These are phyloP conservation scores for Drosophila lutescens DNA, from an alignment of 2,888 invertebrate genomes.

Conservation along the genomic window DNA sequence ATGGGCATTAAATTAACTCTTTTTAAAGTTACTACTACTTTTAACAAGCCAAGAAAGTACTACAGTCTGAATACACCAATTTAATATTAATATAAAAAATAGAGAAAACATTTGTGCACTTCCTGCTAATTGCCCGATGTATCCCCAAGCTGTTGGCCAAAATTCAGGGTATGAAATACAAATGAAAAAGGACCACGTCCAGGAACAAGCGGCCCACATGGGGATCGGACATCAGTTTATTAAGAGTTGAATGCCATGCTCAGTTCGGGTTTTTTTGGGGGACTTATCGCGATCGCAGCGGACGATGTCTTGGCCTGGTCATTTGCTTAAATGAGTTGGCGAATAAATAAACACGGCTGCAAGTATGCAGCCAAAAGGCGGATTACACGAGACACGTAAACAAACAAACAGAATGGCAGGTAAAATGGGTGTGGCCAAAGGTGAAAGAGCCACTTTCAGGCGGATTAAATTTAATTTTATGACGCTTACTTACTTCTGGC, in stretches of 20 bases:
- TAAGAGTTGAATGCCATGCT: conserved; percentile 71
- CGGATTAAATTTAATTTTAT: conserved; percentile 77
- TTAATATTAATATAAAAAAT: too few species aligned
- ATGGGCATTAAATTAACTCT: too few species aligned
- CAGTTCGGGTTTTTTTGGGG: conserved; percentile 7
- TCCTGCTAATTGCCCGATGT: background rate
- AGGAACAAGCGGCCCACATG: conserved; percentile 37
- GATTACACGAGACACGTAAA: conserved; percentile 58
- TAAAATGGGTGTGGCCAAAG: conserved; percentile 59
- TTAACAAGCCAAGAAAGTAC: too few species aligned
- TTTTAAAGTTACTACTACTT: too few species aligned
- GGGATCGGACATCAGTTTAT: conserved; percentile 58
- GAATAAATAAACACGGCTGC: conserved; percentile 49
- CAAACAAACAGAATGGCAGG: conserved; percentile 5
- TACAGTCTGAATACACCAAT: too few species aligned
- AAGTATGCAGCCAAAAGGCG: conserved; percentile 36
- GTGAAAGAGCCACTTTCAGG: conserved; percentile 56
- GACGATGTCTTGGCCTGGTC: conserved; percentile 66
- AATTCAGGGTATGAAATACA: conserved; percentile 17
- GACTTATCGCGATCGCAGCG: conserved; percentile 65
- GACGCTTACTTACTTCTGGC: conserved; percentile 53
- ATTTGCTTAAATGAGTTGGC: conserved; percentile 79
- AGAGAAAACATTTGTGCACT: too few species aligned
- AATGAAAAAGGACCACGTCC: conserved; percentile 14
- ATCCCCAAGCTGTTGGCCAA: background rate